Conservation (phyloP, 1,140 invertebrate species). For the Telenomus remus region DNA sequence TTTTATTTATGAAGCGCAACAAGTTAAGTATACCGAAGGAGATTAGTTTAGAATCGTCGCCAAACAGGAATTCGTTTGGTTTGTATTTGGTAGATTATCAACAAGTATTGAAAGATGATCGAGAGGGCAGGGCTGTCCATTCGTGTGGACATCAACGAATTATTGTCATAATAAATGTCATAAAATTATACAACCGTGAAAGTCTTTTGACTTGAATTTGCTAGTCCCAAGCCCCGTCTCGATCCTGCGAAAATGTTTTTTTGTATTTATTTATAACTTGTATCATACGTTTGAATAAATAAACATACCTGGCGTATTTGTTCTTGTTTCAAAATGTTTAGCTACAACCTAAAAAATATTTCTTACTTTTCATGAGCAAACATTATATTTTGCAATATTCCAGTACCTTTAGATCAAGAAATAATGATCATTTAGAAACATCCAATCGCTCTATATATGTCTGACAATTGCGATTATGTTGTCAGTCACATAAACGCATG, state of each 20-base stretch:
- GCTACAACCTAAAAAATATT: not conserved
- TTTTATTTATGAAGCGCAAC: no score
- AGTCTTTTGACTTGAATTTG: conserved; percentile 61
- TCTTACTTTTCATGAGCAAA: no score
- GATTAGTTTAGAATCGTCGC: conserved; percentile 17
- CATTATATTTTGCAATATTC: not conserved
- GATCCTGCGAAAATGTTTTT: conserved; percentile 58
- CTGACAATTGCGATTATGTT: conserved; percentile 12
- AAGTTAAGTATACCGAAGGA: no score
- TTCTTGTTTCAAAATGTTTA: conserved; percentile 3
- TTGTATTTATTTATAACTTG: conserved; percentile 52
- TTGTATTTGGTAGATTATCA: conserved; percentile 33
- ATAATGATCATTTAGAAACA: no score
- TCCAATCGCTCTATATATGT: no score
- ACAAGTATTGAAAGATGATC: conserved; percentile 54
- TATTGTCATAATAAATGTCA: conserved; percentile 2
- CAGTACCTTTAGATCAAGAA: no score
- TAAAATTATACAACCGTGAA: conserved; percentile 43
- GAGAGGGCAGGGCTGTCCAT: conserved; percentile 54
- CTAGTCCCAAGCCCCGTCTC: conserved; percentile 69
- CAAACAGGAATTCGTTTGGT: conserved; percentile 20
- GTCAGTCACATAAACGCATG: conserved; percentile 26
- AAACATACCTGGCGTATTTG: conserved; percentile 36
- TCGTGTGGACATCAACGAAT: conserved; percentile 46
- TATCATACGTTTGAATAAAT: conserved; percentile 51